Evolutionary conservation across 2,888 invertebrate genomes (phyloP), one percentile per base, ranked within the genome.

Genomic region (Dynastes hyllus): DNA sequence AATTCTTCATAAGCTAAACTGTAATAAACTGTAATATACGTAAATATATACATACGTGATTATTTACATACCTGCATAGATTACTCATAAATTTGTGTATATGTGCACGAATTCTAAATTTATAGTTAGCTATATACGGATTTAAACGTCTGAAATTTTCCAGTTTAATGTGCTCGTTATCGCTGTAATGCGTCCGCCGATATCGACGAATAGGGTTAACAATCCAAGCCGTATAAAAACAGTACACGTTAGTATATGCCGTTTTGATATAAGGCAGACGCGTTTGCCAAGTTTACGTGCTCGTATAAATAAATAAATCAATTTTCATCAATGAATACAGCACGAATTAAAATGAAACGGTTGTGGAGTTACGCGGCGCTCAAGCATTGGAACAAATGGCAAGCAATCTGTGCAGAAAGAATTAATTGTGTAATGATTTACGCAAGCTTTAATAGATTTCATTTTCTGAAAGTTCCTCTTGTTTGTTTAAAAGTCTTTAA

Each of bases 281-380:
- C 40, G 37, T 53, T 77, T 69, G 77, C 77, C 67, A 77, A 77
- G 66, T 77, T 77, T 76, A 66, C 51, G 9, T 22, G 76, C 51
- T 67, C 67, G 13, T 58, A 69, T 77, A 67, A 69, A 66, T 67
- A 69, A 67, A 69, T 77, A 77, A 77, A 77, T 67, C 67, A 77
- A 67, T 66, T 76, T 76, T 67, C 77, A 58, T 77, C 77, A 77
- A 77, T 77, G 77, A 69, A 77, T 77, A 50, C 65, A 76, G 22
- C 45, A n/a, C 40, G 67, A 37, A 55, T 58, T 55, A 77, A 77
- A 77, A 66, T 67, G 13, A 69, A 40, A 27, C 67, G 69, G 22
- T 16, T 22, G 69, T 77, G n/a, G 22, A n/a, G 67, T 9, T 37
- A 37, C 51, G 27, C 29, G 27, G 69, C 69, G 51, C 45, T 76